A percentile compares a stretch with the other conserved stretches of the same genome.
These are phyloP conservation scores for Platycnemis pennipes DNA, from an alignment of 2,888 invertebrate genomes.

Conservation along the genomic window DNA sequence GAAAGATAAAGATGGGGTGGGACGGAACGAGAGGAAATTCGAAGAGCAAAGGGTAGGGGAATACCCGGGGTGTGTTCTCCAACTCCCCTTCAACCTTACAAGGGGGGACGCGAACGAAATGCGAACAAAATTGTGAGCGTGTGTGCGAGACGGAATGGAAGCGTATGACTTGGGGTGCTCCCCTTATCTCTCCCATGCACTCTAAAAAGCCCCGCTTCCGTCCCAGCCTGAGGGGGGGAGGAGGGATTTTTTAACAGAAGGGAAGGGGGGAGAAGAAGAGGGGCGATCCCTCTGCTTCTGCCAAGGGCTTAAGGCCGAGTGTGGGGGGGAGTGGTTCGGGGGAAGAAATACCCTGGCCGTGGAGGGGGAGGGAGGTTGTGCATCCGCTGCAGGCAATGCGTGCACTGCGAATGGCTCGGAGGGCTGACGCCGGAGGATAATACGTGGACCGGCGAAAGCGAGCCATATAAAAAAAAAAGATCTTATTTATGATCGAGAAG, in stretches of 20 bases:
- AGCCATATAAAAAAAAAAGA: neutral
- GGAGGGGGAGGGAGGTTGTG: neutral
- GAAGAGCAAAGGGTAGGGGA: neutral
- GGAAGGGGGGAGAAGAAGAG: neutral
- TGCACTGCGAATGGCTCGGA: neutral
- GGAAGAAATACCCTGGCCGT: neutral
- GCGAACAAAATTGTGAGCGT: neutral
- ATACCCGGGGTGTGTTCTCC: too few species aligned
- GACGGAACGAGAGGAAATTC: neutral
- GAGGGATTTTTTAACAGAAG: neutral
- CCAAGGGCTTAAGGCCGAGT: neutral
- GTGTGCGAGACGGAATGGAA: neutral
- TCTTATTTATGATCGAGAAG: neutral
- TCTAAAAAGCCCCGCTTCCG: slow-evolving; percentile 30
- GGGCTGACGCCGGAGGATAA: slow-evolving; percentile 12
- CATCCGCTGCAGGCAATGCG: neutral
- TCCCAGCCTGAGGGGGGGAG: neutral
- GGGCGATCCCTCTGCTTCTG: neutral
- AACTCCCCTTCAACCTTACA: too few species aligned
- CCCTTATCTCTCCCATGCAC: slow-evolving; percentile 21
- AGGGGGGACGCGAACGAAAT: too few species aligned
- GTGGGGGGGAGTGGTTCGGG: too few species aligned
- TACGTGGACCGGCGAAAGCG: neutral
- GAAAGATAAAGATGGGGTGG: neutral
- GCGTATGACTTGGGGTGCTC: slow-evolving; percentile 14